phyloP scores from a whole-genome alignment of 1,140 invertebrate genomes.

The Aphidius ervi region DNA sequence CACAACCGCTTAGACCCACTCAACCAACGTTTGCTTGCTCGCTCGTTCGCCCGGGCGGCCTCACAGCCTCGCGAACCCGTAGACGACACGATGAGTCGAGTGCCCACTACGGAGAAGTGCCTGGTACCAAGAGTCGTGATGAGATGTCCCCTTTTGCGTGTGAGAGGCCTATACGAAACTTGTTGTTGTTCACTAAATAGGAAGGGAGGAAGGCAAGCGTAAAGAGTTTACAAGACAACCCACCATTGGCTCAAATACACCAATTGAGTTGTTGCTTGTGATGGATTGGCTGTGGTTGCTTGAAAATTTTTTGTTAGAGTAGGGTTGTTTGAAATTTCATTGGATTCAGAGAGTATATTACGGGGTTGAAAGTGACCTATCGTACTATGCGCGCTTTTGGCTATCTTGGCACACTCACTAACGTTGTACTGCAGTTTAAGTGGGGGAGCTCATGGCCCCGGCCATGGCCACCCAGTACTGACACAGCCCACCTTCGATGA shows the following conservation, averaged over 20 bases:
- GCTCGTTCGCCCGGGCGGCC: conserved; percentile 28
- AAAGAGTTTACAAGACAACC: conserved; percentile 16
- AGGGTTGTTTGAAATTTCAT: conserved; percentile 11
- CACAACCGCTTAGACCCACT: conserved; percentile 54
- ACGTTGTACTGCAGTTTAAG: conserved; percentile 1
- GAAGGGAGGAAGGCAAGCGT: conserved; percentile 13
- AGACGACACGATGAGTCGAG: conserved; percentile 47
- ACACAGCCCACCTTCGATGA: conserved; percentile 22
- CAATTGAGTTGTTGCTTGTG: conserved; percentile 23
- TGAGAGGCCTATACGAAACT: conserved; percentile 37
- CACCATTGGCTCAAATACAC: conserved; percentile 36
- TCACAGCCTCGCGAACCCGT: conserved; percentile 35
- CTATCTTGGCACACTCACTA: conserved; percentile 17
- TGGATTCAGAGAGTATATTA: conserved; percentile 8
- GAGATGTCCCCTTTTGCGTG: conserved; percentile 51
- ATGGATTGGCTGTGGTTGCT: conserved; percentile 13
- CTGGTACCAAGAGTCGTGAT: conserved; percentile 51
- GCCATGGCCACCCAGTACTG: conserved; percentile 25
- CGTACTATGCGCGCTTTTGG: background rate
- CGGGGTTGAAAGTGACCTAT: no score
- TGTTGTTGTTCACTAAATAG: conserved; percentile 19
- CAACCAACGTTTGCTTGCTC: conserved; percentile 38
- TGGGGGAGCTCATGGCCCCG: conserved; percentile 15
- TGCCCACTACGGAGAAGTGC: conserved; percentile 52
- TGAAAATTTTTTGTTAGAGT: conserved; percentile 10